These are phyloP conservation scores for Tragelaphus buxtoni DNA, from an alignment of 2,113 vertebrate genomes.

Conservation along the genomic window DNA sequence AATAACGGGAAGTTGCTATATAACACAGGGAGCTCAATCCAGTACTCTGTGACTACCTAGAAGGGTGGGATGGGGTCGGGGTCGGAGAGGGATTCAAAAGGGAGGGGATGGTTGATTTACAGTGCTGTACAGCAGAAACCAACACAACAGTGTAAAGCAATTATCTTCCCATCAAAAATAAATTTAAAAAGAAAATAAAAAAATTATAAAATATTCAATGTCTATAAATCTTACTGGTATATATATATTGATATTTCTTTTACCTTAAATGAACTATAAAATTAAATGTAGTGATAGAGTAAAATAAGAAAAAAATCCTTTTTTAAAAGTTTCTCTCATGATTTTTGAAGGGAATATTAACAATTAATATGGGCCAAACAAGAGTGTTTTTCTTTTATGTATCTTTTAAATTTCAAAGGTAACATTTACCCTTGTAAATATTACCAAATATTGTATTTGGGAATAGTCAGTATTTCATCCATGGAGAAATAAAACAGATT, in stretches of 20 bases:
- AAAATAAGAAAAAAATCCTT: neutral
- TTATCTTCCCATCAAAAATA: neutral
- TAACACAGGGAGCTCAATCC: neutral
- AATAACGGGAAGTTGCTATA: neutral
- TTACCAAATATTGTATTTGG: neutral
- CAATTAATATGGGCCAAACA: neutral
- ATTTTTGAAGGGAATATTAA: neutral
- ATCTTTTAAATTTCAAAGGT: slow-evolving; percentile 20
- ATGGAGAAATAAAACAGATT: slow-evolving; percentile 52
- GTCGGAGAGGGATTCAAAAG: neutral
- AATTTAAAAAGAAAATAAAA: neutral
- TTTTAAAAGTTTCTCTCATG: neutral
- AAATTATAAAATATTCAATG: neutral
- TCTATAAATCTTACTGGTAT: neutral
- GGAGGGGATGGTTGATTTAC: neutral
- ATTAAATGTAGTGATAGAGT: neutral
- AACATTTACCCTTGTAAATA: neutral
- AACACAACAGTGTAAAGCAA: neutral
- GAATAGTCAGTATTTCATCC: slow-evolving; percentile 14
- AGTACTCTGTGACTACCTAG: neutral
- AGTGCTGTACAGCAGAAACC: neutral
- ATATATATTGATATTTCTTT: neutral
- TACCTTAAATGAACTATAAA: neutral
- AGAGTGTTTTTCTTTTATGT: neutral
- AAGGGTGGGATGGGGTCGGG: neutral